Conservation (phyloP, 2,888 invertebrate species). For the Drosophila lutescens region DNA sequence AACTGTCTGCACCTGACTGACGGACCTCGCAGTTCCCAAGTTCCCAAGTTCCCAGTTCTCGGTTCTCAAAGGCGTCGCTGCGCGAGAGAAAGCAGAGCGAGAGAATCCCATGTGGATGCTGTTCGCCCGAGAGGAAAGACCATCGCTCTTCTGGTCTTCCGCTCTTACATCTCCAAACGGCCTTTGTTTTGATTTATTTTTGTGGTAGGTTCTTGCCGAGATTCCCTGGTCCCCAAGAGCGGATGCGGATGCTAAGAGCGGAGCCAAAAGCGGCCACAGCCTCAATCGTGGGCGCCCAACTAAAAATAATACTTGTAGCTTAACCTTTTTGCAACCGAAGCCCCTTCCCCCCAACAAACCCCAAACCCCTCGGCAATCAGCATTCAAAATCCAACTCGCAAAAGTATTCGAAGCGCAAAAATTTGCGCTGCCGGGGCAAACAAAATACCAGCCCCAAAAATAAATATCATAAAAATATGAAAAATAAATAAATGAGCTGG, state of each 20-base stretch:
- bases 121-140: background rate
- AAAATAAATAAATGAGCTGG: slow-evolving; percentile 70
- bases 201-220: slow-evolving; percentile 73
- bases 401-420: slow-evolving; percentile 44
- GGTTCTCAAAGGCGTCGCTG: slow-evolving; percentile 24
- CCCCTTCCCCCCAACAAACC: background rate
- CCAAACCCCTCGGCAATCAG: slow-evolving; percentile 2
- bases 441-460: slow-evolving; percentile 49
- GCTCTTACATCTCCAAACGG: background rate
- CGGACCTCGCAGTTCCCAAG: slow-evolving; percentile 21
- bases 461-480: slow-evolving; percentile 74
- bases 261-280: slow-evolving; percentile 2
- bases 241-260: slow-evolving; percentile 54
- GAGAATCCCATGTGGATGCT: slow-evolving; percentile 28
- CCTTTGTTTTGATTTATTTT: slow-evolving; percentile 75
- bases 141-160: background rate
- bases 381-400: slow-evolving; percentile 38
- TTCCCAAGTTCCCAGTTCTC: slow-evolving; percentile 11
- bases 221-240: slow-evolving; percentile 56
- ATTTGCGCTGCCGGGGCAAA: slow-evolving; percentile 42
- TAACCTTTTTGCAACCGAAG: slow-evolving; percentile 23
- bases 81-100: slow-evolving; percentile 25
- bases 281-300: slow-evolving; percentile 23
- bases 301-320: slow-evolving; percentile 41
- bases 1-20: slow-evolving; percentile 84